Conservation (phyloP, 2,797 vertebrate species). For the Gallinago stenura region DNA sequence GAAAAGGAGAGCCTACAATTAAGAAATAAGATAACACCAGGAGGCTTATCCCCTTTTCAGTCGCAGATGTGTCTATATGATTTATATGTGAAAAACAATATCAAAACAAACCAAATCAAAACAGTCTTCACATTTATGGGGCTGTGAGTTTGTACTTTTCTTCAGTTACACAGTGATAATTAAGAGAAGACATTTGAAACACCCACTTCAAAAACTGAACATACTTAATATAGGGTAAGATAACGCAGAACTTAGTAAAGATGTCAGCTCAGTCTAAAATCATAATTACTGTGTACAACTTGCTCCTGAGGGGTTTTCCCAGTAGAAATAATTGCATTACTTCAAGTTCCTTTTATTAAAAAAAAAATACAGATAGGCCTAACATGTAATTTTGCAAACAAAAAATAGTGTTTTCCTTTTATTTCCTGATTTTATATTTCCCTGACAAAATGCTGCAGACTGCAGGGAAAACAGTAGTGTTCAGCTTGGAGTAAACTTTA, state of each 20-base stretch:
- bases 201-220: conserved; percentile 74
- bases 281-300: conserved; percentile 76
- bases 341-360: conserved; percentile 66
- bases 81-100: conserved; percentile 73
- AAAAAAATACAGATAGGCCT: conserved; percentile 67
- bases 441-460: conserved; percentile 54
- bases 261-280: conserved; percentile 75
- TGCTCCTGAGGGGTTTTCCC: conserved; percentile 71
- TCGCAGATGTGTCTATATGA: conserved; percentile 72
- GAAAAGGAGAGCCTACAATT: conserved; percentile 68
- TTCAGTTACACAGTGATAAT: conserved; percentile 75
- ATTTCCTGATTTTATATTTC: conserved; percentile 62
- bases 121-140: conserved; percentile 54
- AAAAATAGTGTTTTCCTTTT: conserved; percentile 65
- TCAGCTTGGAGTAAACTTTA: conserved; percentile 54
- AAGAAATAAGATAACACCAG: conserved; percentile 69
- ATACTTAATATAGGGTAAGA: conserved; percentile 75
- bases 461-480: conserved; percentile 55
- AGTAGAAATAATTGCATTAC: conserved; percentile 73
- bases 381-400: conserved; percentile 73
- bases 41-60: conserved; percentile 48
- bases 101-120: conserved; percentile 75
- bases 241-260: conserved; percentile 71
- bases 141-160: conserved; percentile 59
- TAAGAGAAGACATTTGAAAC: conserved; percentile 78